Percentiles rank a stretch among this genome's conserved stretches.
Evolutionary conservation across 2,797 vertebrate species (phyloP).

Genomic region (Enteromius argenteus): DNA sequence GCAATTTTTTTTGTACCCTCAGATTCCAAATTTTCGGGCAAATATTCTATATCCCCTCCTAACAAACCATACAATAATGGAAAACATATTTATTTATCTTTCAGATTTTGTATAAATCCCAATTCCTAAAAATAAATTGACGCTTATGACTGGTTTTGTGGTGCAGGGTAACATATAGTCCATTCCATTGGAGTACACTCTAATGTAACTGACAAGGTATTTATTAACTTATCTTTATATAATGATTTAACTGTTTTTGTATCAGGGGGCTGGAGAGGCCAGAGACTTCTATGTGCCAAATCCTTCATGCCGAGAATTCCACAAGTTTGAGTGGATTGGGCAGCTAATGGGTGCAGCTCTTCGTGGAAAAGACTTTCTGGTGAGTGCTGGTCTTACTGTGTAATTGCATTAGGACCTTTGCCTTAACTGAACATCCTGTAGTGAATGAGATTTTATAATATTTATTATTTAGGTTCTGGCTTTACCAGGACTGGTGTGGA

Average conservation of each 20-base stretch:
- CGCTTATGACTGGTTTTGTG: too few relatives aligned
- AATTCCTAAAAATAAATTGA: too few relatives aligned
- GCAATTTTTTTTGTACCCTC: too few relatives aligned
- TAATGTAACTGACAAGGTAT: neutral
- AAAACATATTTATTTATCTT: too few relatives aligned
- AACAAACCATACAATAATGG: too few relatives aligned
- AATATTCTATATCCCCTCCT: too few relatives aligned
- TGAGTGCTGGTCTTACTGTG: conserved; percentile 68
- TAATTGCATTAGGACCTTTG: neutral
- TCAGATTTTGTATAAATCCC: too few relatives aligned
- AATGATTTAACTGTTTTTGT: neutral
- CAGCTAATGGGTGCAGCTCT: conserved; percentile 98
- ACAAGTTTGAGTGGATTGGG: conserved; percentile 95
- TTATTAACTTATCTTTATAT: neutral
- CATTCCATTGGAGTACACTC: neutral
- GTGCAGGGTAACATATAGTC: neutral
- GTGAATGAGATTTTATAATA: neutral
- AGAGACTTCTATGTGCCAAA: conserved; percentile 97
- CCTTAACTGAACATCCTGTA: neutral
- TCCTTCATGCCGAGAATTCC: conserved; percentile 93
- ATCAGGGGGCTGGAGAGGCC: conserved; percentile 91
- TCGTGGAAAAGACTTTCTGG: conserved; percentile 95
- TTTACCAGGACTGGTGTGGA: conserved; percentile 96
- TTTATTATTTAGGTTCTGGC: conserved; percentile 85
- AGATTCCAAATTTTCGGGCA: too few relatives aligned